Evolutionary conservation across 2,888 invertebrate species (phyloP).

Genomic region (Lordiphosa fenestrarum): DNA sequence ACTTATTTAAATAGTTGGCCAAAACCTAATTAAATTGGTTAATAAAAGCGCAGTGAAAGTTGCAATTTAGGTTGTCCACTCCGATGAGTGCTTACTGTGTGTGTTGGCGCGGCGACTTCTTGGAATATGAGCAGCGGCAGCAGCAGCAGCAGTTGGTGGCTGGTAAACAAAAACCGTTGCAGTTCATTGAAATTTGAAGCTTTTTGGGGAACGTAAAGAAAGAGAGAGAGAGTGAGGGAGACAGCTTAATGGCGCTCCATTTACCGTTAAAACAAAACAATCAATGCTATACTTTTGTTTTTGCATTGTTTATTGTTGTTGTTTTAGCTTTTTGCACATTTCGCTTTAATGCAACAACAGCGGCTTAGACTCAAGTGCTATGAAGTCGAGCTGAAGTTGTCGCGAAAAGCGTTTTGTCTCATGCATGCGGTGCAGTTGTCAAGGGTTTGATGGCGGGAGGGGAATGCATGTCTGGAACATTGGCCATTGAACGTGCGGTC

Average conservation of each 20-base stretch:
- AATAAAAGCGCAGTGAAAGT: conserved; percentile 7
- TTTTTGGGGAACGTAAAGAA: not conserved
- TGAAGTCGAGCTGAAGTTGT: not conserved
- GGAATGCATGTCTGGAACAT: too few relatives aligned
- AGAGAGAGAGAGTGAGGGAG: not conserved
- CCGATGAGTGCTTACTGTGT: conserved; percentile 9
- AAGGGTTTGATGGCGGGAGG: conserved; percentile 1
- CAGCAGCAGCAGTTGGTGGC: conserved; percentile 1
- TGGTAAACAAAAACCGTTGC: conserved; percentile 31
- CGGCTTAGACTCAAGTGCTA: conserved; percentile 8
- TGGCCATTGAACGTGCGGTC: too few relatives aligned
- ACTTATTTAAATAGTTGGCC: too few relatives aligned
- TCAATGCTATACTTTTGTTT: conserved; percentile 6
- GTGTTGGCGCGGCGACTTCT: not conserved
- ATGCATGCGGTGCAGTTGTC: not conserved
- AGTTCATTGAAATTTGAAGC: conserved; percentile 48
- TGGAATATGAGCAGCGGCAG: conserved; percentile 26
- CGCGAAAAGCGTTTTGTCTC: conserved; percentile 3
- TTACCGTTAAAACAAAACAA: conserved; percentile 15
- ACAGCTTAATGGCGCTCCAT: conserved; percentile 8
- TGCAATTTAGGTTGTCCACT: conserved; percentile 4
- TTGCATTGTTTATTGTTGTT: conserved; percentile 4
- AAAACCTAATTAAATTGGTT: conserved; percentile 6
- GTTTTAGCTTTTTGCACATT: conserved; percentile 8
- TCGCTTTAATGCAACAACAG: conserved; percentile 7